Base-by-base conservation (phyloP, 2,113 vertebrate genomes). In the Ardeotis arabs region DNA sequence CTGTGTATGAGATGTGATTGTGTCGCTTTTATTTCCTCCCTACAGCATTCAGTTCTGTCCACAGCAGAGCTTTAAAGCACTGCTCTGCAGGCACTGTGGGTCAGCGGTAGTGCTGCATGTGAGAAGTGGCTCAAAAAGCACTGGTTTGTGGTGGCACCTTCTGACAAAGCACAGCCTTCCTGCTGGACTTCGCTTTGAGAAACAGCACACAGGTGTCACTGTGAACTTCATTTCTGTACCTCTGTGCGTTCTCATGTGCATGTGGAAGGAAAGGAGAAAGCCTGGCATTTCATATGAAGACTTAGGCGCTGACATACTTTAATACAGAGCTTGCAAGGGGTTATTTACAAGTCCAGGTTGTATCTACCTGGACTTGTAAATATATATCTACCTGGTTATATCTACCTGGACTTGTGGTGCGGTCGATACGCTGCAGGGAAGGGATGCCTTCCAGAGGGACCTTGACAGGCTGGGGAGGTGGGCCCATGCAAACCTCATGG, bases 211-310 rank as follows among this genome's bases (percentile, higher is more conserved):
- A 37, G 27, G 14, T 5, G 66, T 58, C 2, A 2, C 28, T 29
- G 5, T 9, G 10, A 45, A 4, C 28, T 45, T 64, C 68, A 59
- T 8, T 82, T 72, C 59, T 47, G 59, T 39, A 62, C 28, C 58
- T 70, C 41, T 28, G 16, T 19, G 29, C 2, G 3, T 1, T 2
- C n/a, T 2, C n/a, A 4, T 0, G 1, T 37, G 19, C 27, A 4
- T 19, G 21, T 41, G 49, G 25, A 84, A 80, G n/a, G 58, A 80
- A 63, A 47, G 50, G 23, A 14, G 58, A 18, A 62, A 69, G 35
- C 20, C 12, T 53, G 31, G 23, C 28, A 23, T 37, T 84, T 63
- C 20, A 15, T 58, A 20, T 18, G 23, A 70, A 83, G 63, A 45
- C 52, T 52, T 39, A 28, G 21, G 14, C 9, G 10, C 35, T 81